Evolutionary conservation across 2,888 invertebrate genomes (phyloP).

Genomic region (Drosophila paramelanica): DNA sequence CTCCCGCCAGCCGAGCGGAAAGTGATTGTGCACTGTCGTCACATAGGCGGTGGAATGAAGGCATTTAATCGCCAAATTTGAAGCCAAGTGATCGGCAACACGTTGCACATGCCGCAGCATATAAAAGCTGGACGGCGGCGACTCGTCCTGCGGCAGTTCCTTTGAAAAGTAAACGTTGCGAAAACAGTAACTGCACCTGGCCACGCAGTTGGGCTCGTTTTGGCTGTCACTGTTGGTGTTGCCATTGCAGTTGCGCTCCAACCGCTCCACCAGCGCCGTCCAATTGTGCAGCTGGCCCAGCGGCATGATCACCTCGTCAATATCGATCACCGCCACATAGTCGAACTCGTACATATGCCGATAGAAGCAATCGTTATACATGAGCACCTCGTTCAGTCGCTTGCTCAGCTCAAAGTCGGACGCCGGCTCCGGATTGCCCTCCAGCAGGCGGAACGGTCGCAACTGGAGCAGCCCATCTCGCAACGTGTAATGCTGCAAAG

Average conservation of each 20-base stretch:
- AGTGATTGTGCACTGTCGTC: conserved; percentile 94
- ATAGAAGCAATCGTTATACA: conserved; percentile 97
- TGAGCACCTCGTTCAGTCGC: conserved; percentile 94
- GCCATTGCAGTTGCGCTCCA: conserved; percentile 75
- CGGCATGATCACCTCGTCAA: conserved; percentile 97
- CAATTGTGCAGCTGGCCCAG: conserved; percentile 39
- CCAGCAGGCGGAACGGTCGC: conserved; percentile 91
- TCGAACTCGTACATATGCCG: conserved; percentile 95
- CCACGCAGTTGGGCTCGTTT: conserved; percentile 40
- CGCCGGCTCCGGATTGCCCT: conserved; percentile 86
- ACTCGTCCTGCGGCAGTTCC: conserved; percentile 90
- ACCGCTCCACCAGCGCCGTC: conserved; percentile 86
- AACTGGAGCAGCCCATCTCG: conserved; percentile 87
- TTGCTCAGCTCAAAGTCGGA: conserved; percentile 94
- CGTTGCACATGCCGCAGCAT: conserved; percentile 96
- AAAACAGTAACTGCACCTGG: conserved; percentile 89
- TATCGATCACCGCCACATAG: conserved; percentile 93
- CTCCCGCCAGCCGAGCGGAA: conserved; percentile 92
- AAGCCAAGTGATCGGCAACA: conserved; percentile 93
- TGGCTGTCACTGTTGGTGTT: conserved; percentile 66
- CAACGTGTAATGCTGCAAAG: conserved; percentile 86
- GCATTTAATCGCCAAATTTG: conserved; percentile 94
- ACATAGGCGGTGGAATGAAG: conserved; percentile 95
- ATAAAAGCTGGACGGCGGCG: conserved; percentile 92
- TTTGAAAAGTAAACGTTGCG: conserved; percentile 95